Base-by-base conservation (phyloP, 2,888 invertebrate genomes). In the Liodrosophila aerea region DNA sequence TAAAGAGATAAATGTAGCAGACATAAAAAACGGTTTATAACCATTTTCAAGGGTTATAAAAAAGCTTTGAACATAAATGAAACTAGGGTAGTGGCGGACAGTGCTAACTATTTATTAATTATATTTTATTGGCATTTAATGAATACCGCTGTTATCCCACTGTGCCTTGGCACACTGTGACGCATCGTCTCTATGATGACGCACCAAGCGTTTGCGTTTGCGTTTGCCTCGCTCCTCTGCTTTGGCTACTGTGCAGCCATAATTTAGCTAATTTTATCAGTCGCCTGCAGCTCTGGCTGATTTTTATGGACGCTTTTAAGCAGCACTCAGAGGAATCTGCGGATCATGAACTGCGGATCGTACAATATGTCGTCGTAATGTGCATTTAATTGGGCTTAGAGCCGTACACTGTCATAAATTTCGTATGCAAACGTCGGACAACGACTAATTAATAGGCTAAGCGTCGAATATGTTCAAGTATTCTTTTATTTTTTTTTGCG, bases 221-320 rank as follows among this genome's bases (percentile, higher is more conserved):
- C 16, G 7, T 43, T 9, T 7, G 2, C 13, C 15, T 29, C 9
- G 9, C 29, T 37, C 16, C 29, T 11, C 18, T 3, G n/a, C 16
- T 9, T 15, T 34, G 53, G 64, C 74, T 73, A 73, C 85, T 82
- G 78, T 68, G 34, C 44, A 53, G 60, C 45, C 60, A 81, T 85
- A 69, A 76, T 59, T 73, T 84, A 50, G 56, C 66, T 41, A 46
- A 77, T 69, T 81, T 85, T 76, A 81, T 76, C 76, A 69, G 77
- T 31, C 33, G 59, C 54, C 44, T 60, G 56, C 50, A 63, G 54
- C 30, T 43, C 54, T 60, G 58, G 39, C 44, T 83, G 85, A 64
- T 76, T 76, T 84, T 76, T 81, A 76, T 76, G 40, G 59, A 72
- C 44, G 84, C 82, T 76, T 76, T 76, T 76, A 81, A 62, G 54